Base-by-base conservation (phyloP, 92 coral and sea anemone species). In the Meandrina meandrites region DNA sequence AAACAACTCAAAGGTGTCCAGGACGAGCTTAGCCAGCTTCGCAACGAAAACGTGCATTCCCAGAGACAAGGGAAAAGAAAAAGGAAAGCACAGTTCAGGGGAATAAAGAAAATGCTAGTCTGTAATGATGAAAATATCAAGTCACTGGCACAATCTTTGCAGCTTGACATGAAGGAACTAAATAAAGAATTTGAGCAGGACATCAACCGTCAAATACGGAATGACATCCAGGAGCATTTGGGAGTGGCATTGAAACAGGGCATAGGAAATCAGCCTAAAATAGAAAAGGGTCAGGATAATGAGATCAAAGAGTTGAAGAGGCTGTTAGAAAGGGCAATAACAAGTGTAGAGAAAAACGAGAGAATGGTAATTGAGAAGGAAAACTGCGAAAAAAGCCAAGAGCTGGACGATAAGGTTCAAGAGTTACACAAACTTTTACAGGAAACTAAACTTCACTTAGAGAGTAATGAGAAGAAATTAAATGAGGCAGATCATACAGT, bases 11-110 rank as follows among this genome's bases (percentile, higher is more conserved):
- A 18, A 68, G 60, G 37, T 32, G 32, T 66, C 8, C 76, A 47
- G 21, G 85, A 67, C 7, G 76, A 81, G 60, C 60, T 81, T 45
- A 57, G 42, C 37, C 31, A 24, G 7, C 53, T 81, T 71, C 75
- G 30, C 42, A 34, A 81, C 31, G 76, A 67, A 67, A 67, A 64
- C 22, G 32, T n/a, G 2, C 64, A 19, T 16, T 36, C 62, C 27
- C 76, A 42, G 42, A 15, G 62, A 48, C 51, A 81, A 37, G 85
- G 47, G 10, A 37, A 64, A 47, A 15, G 48, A 68, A 2, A n/a
- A 40, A 35, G 15, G 13, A 67, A 48, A 40, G 9, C 6, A 19
- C 28, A 15, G n/a, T 81, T 40, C 57, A 67, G 30, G 31, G 68
- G 51, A 45, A 15, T 81, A n/a, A 81, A 64, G 54, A 67, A 81